Base-by-base conservation (phyloP, 1,140 invertebrate species). In the Danaus melanippus region DNA sequence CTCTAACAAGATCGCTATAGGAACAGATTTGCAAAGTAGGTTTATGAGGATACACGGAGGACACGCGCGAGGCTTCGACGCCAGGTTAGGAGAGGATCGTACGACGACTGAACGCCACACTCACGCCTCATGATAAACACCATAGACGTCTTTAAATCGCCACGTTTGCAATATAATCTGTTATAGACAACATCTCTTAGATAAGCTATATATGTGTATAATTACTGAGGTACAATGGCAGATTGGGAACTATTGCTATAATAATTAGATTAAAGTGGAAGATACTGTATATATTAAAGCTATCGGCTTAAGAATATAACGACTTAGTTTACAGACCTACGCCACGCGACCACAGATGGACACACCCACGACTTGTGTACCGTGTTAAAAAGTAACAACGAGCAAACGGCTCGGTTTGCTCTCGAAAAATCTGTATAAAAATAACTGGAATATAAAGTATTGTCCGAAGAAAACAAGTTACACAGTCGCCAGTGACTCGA, bases 241-340 rank as follows among this genome's bases (percentile, higher is more conserved):
- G 76, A 76, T 72, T 80, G 74, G 69, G 58, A 79, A 81, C 78
- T 84, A 84, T 86, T 84, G 83, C 76, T 81, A 81, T 62, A 70
- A 76, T 79, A 75, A 72, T 72, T 78, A 78, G 71, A 79, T 79
- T 74, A 78, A 71, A 77, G 70, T 84, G 82, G 80, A 84, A 85
- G 77, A 85, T 85, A 85, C 79, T 82, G 80, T 82, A 84, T 69
- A 78, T 76, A 82, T 85, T 85, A 85, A 85, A 85, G 82, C 82
- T 84, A 85, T 82, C 71, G 69, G 67, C 70, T 76, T 75, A 76
- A 78, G 75, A 79, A 71, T 81, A 82, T 63, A 82, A 74, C 77
- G 74, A 85, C 72, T 70, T 69, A 67, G 60, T 53, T 58, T 74
- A 67, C 64, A 70, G 62, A 58, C 48, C 64, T 60, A 64, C 52